Evolutionary conservation across 2,888 invertebrate genomes (phyloP).

Genomic region (Xanthorhoe spadicearia): DNA sequence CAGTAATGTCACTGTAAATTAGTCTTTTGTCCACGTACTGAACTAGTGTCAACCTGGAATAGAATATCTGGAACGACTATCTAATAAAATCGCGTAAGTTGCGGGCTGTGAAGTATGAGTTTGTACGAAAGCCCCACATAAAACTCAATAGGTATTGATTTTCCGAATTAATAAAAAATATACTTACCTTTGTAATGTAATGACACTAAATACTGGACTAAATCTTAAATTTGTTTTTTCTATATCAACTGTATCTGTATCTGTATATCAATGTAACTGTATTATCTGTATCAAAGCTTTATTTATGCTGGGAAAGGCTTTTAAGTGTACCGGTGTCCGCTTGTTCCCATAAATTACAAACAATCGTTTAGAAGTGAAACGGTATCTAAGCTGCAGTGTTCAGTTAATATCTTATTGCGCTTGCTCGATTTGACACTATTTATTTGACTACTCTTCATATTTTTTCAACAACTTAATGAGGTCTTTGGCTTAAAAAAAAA

Average conservation of each 20-base stretch:
- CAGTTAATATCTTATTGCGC: conserved; percentile 13
- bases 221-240: too few species aligned
- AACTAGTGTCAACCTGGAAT: neutral
- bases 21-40: neutral
- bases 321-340: conserved; percentile 22
- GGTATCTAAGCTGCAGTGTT: conserved; percentile 20
- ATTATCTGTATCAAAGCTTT: neutral
- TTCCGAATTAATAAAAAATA: too few species aligned
- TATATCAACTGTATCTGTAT: too few species aligned
- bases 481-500: neutral
- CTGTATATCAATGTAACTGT: too few species aligned
- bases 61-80: too few species aligned
- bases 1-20: conserved; percentile 1
- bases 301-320: conserved; percentile 17
- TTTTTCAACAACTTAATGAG: neutral
- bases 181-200: too few species aligned
- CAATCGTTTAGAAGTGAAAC: conserved; percentile 25
- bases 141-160: too few species aligned
- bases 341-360: conserved; percentile 29
- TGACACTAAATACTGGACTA: too few species aligned
- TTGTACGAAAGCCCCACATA: too few species aligned
- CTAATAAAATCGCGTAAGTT: too few species aligned
- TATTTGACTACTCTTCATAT: too few species aligned
- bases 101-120: too few species aligned
- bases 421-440: neutral